phyloP scores from a whole-genome alignment of 2,113 vertebrate species.

The Pangasianodon hypophthalmus region DNA sequence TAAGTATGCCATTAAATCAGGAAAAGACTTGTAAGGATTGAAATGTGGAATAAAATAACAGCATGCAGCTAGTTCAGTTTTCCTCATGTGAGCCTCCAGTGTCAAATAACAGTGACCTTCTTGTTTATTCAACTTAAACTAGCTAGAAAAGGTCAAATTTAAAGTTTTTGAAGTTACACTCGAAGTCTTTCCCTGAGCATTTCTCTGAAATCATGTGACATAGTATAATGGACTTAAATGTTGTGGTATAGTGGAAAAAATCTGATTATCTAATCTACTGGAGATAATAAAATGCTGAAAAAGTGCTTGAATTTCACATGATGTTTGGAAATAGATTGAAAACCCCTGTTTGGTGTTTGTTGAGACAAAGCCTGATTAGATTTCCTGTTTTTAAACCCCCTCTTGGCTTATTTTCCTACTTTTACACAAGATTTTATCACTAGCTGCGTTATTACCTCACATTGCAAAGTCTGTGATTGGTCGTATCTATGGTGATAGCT shows the following conservation, averaged over 20 bases:
- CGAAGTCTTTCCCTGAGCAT: background rate
- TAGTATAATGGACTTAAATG: background rate
- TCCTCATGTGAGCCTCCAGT: background rate
- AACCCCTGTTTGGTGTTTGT: background rate
- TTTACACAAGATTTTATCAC: conserved; percentile 63
- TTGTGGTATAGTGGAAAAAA: background rate
- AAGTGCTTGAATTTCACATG: background rate
- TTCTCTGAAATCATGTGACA: background rate
- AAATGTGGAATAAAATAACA: background rate
- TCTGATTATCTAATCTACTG: background rate
- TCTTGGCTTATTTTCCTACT: conserved; percentile 33
- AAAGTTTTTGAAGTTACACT: background rate
- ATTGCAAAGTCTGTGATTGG: conserved; percentile 63
- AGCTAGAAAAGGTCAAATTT: background rate
- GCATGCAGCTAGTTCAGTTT: background rate
- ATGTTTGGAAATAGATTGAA: background rate
- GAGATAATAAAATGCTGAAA: conserved; percentile 2
- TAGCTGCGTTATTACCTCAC: conserved; percentile 69
- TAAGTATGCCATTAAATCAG: background rate
- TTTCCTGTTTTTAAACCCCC: conserved; percentile 5
- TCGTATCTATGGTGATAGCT: conserved; percentile 59
- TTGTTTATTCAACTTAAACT: background rate
- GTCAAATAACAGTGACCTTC: background rate
- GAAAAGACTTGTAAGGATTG: background rate
- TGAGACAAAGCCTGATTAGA: background rate